Conservation (phyloP, 2,113 vertebrate species). For the Nanorana parkeri region DNA sequence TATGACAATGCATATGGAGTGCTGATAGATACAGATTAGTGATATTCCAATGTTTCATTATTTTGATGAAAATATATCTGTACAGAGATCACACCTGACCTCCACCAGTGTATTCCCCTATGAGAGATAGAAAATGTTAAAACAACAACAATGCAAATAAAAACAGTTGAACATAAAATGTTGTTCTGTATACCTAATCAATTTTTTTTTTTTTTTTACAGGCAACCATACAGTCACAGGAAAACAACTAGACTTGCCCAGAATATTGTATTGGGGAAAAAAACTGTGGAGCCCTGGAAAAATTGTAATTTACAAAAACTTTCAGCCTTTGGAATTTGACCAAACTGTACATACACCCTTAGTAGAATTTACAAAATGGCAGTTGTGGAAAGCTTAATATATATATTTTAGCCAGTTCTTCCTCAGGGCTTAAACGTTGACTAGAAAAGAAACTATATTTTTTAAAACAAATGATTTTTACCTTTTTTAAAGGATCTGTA, state of each 20-base stretch:
- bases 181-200: neutral
- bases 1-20: too few species aligned
- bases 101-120: neutral
- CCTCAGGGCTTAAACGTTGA: neutral
- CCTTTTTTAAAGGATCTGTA: neutral
- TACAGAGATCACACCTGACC: neutral
- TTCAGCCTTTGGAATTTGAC: constrained; percentile 17
- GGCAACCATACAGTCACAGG: constrained; percentile 78
- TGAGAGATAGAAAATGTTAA: neutral
- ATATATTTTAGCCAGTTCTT: neutral
- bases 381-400: constrained; percentile 4
- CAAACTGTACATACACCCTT: constrained; percentile 51
- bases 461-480: constrained; percentile 5
- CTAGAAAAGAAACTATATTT: neutral
- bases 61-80: too few species aligned
- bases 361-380: constrained; percentile 25
- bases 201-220: constrained; percentile 63
- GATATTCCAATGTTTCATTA: too few species aligned
- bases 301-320: neutral
- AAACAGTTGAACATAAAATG: neutral
- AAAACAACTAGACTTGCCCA: constrained; percentile 84
- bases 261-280: constrained; percentile 1
- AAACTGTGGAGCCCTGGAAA: constrained; percentile 18
- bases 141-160: neutral
- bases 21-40: too few species aligned